Conservation (phyloP, 2,113 vertebrate genomes). For the Crocuta crocuta region DNA sequence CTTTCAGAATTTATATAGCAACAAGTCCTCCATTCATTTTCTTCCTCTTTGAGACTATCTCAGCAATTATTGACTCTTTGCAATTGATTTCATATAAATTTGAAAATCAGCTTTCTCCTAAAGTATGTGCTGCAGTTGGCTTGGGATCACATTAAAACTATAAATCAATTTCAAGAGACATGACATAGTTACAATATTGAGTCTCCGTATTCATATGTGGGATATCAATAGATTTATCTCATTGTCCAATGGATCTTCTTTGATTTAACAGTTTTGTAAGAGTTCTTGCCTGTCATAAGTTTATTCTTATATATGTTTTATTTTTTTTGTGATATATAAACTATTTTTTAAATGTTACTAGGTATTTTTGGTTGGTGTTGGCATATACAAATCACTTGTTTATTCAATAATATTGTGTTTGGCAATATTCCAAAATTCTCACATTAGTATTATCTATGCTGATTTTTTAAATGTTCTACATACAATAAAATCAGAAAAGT, state of each 20-base stretch:
- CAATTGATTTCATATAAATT: constrained; percentile 14
- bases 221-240: background rate
- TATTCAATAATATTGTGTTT: background rate
- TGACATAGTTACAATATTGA: background rate
- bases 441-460: background rate
- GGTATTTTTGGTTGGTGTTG: background rate
- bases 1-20: background rate
- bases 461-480: background rate
- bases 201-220: background rate
- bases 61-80: background rate
- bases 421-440: background rate
- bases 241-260: background rate
- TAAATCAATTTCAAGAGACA: constrained; percentile 1
- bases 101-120: background rate
- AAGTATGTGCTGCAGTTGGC: background rate
- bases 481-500: background rate
- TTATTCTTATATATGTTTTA: background rate
- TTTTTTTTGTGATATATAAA: background rate
- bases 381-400: background rate
- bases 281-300: background rate
- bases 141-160: background rate
- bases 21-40: background rate
- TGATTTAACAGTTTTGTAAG: background rate
- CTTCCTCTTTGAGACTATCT: background rate
- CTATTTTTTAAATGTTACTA: background rate